A percentile compares a stretch with the other conserved stretches of the same genome.
Conservation (phyloP, 2,888 invertebrate genomes). For the Idaea biselata region DNA sequence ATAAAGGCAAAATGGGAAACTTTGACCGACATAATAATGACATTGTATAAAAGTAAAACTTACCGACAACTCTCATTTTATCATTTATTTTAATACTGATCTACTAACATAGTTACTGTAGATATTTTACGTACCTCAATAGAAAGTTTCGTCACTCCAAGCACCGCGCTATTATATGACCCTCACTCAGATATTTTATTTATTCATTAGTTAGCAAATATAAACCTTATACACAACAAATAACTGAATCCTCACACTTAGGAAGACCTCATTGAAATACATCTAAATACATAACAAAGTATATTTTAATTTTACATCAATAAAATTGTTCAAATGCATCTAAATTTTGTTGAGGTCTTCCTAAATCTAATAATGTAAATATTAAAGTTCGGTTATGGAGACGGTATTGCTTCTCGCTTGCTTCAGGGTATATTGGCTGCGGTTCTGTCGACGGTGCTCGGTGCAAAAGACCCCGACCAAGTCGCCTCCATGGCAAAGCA, state of each 20-base stretch:
- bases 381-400: conserved; percentile 78
- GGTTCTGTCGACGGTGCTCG: conserved; percentile 94
- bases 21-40: conserved; percentile 29
- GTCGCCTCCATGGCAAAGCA: conserved; percentile 96
- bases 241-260: conserved; percentile 57
- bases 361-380: conserved; percentile 62
- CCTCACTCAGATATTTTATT: conserved; percentile 60
- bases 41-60: conserved; percentile 39
- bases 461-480: conserved; percentile 94
- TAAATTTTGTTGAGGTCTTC: conserved; percentile 58
- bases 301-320: not conserved
- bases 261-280: conserved; percentile 57
- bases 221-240: conserved; percentile 59
- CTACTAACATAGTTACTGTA: conserved; percentile 71
- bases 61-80: conserved; percentile 31
- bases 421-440: conserved; percentile 95
- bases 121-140: conserved; percentile 49
- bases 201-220: conserved; percentile 56
- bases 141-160: conserved; percentile 51
- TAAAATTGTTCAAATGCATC: not conserved
- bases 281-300: not conserved
- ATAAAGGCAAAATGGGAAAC: conserved; percentile 22
- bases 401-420: conserved; percentile 81
- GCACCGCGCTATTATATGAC: conserved; percentile 58
- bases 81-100: conserved; percentile 59